Conservation (phyloP, 2,797 vertebrate species). For the Heteromormyrus szaboi region DNA sequence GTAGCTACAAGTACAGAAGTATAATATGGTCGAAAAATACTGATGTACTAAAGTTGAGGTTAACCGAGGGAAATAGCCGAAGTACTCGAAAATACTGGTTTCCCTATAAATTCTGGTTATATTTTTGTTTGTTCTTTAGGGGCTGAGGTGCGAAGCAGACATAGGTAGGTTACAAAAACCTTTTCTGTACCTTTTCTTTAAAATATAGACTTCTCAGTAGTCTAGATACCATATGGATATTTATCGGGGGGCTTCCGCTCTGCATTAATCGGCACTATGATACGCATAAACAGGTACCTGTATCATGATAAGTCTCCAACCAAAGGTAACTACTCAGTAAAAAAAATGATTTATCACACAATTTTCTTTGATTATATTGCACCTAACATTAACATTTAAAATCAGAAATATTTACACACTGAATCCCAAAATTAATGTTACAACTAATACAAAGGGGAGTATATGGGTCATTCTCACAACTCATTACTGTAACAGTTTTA, state of each 20-base stretch:
- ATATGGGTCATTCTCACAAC: neutral
- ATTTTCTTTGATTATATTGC: neutral
- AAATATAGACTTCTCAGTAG: neutral
- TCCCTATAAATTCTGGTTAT: neutral
- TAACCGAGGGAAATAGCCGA: neutral
- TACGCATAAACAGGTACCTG: neutral
- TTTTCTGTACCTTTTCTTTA: neutral
- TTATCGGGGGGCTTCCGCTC: neutral
- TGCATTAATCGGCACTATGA: neutral
- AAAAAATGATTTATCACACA: neutral
- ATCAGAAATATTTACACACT: neutral
- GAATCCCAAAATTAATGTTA: neutral
- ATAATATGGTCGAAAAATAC: neutral
- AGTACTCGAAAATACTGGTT: neutral
- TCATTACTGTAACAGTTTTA: neutral
- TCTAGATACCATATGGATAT: neutral
- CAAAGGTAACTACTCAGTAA: neutral
- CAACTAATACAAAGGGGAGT: neutral
- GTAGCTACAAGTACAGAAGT: neutral
- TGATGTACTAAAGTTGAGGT: neutral
- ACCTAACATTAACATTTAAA: neutral
- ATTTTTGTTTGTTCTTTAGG: conserved; percentile 33
- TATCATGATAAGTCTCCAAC: neutral
- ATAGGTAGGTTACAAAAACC: conserved; percentile 43
- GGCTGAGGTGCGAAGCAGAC: conserved; percentile 33